Percentiles rank a stretch among this genome's conserved stretches.
phyloP scores from a whole-genome alignment of 2,113 vertebrate genomes.

The Dryoscopus gambensis region DNA sequence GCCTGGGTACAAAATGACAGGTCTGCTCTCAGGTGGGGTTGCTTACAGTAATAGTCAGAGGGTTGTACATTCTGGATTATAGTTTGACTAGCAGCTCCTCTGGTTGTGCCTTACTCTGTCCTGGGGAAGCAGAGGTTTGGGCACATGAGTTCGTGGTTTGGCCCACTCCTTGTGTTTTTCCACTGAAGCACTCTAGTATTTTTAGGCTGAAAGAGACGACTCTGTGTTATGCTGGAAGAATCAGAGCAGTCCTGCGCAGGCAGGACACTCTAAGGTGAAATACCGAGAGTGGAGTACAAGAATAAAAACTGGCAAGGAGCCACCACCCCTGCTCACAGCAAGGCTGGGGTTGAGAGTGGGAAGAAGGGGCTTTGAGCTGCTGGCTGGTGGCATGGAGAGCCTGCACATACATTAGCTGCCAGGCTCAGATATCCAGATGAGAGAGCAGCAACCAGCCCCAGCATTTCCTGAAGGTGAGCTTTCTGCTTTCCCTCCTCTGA shows the following conservation, averaged over 20 bases:
- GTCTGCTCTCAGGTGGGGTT: background rate
- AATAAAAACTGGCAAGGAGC: background rate
- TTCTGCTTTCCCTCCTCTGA: background rate
- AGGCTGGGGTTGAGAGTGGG: background rate
- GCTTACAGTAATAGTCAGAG: background rate
- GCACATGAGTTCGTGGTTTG: constrained; percentile 16
- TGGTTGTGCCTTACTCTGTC: background rate
- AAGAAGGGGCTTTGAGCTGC: background rate
- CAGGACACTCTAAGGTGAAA: background rate
- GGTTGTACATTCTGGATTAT: background rate
- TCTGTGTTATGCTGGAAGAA: background rate
- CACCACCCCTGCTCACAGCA: background rate
- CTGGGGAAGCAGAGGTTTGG: constrained; percentile 8
- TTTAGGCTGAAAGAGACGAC: background rate
- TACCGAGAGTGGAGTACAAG: background rate
- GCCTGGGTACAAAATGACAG: background rate
- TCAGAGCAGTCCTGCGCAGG: background rate
- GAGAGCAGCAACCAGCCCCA: background rate
- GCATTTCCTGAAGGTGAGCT: background rate
- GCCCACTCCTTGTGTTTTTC: constrained; percentile 27
- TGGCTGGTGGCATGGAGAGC: background rate
- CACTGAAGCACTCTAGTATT: constrained; percentile 8
- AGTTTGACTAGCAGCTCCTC: background rate
- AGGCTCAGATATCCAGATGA: background rate
- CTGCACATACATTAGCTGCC: background rate